phyloP scores from a whole-genome alignment of 1,140 invertebrate species.

The Drosophila cardini region DNA sequence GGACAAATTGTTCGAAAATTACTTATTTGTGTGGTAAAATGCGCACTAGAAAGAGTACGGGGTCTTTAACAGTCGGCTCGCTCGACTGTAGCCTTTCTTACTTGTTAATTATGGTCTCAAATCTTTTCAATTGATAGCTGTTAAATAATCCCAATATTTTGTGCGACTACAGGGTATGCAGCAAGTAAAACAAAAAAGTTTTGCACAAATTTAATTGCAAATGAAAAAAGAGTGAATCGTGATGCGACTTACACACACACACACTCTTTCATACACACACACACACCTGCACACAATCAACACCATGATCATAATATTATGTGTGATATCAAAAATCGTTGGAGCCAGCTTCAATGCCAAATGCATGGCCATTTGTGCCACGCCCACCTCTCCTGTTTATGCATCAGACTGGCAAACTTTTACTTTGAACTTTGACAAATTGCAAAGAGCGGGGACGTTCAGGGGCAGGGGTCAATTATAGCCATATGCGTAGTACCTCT shows the following conservation, averaged over 20 bases:
- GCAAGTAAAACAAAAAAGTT: conserved; percentile 13
- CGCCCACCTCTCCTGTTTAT: conserved; percentile 25
- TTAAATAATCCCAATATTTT: not conserved
- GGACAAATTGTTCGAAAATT: too few species aligned
- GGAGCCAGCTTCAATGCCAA: conserved; percentile 31
- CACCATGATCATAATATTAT: not conserved
- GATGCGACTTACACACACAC: conserved; percentile 7
- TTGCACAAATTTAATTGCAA: conserved; percentile 54
- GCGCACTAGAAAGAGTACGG: too few species aligned
- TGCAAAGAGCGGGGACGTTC: not conserved
- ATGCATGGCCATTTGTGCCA: conserved; percentile 40
- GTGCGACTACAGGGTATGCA: conserved; percentile 33
- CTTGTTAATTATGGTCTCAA: too few species aligned
- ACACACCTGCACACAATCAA: not conserved
- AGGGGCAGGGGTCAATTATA: conserved; percentile 9
- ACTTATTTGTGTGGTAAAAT: too few species aligned
- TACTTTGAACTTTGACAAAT: conserved; percentile 58
- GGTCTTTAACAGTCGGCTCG: too few species aligned
- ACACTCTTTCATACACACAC: not conserved
- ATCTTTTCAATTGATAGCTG: too few species aligned
- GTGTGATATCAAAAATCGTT: conserved; percentile 18
- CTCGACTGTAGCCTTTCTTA: too few species aligned
- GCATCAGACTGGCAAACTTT: conserved; percentile 36
- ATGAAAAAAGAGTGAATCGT: conserved; percentile 50
- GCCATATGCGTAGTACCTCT: conserved; percentile 15